phyloP scores from a whole-genome alignment of 1,140 invertebrate genomes.

The Tenebrio molitor region DNA sequence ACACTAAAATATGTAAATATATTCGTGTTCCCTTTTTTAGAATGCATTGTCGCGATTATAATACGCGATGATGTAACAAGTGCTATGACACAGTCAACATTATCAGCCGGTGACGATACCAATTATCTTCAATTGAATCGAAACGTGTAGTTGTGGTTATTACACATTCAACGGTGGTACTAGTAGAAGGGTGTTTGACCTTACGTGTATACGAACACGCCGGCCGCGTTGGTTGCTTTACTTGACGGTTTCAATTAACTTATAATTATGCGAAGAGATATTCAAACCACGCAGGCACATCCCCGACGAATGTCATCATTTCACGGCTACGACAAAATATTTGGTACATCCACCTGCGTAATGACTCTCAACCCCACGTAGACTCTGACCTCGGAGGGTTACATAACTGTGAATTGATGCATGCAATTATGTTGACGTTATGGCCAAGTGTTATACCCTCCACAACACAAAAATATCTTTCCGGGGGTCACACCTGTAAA shows the following conservation, averaged over 20 bases:
- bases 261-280: not conserved
- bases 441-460: no score
- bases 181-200: slow-evolving; percentile 25
- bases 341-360: no score
- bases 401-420: no score
- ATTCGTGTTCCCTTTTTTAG: no score
- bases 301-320: no score
- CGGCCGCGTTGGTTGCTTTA: no score
- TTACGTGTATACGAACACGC: not conserved
- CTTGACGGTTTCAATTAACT: not conserved
- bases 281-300: not conserved
- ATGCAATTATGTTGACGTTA: no score
- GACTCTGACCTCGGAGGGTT: no score
- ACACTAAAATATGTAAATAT: no score
- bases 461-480: not conserved
- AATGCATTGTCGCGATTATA: not conserved
- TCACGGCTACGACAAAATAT: no score
- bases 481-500: no score
- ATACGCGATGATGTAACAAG: slow-evolving; percentile 14
- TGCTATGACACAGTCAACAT: slow-evolving; percentile 25
- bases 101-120: slow-evolving; percentile 10
- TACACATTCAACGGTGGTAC: slow-evolving; percentile 18
- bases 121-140: slow-evolving; percentile 18
- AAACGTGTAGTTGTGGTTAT: slow-evolving; percentile 10
- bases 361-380: no score